phyloP scores from a whole-genome alignment of 2,113 vertebrate species.

The Nansenia antarctica region DNA sequence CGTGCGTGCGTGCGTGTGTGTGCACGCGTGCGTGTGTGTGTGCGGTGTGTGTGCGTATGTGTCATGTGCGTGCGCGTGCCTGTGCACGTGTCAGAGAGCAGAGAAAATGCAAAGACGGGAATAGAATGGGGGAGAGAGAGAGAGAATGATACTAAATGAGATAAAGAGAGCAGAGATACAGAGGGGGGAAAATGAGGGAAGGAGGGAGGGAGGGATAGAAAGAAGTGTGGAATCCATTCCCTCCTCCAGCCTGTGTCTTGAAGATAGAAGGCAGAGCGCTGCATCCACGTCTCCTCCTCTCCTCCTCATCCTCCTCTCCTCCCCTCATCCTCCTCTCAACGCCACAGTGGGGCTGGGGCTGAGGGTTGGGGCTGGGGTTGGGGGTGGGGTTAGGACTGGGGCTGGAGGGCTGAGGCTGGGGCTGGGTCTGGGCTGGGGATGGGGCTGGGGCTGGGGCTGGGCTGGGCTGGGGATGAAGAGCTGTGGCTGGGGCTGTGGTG shows the following conservation, averaged over 20 bases:
- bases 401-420: slow-evolving; percentile 28
- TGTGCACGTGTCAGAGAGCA: not conserved
- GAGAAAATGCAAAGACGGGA: not conserved
- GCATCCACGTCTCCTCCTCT: slow-evolving; percentile 42
- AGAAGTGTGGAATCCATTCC: slow-evolving; percentile 25
- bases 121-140: slow-evolving; percentile 7
- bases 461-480: not conserved
- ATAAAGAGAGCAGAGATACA: slow-evolving; percentile 33
- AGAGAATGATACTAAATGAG: slow-evolving; percentile 18
- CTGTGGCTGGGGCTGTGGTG: slow-evolving; percentile 37
- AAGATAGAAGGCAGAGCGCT: slow-evolving; percentile 36
- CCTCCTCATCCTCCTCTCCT: slow-evolving; percentile 36
- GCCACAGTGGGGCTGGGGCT: slow-evolving; percentile 15
- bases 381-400: not conserved
- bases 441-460: not conserved
- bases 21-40: not conserved
- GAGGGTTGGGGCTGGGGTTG: no score
- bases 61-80: slow-evolving; percentile 9
- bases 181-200: slow-evolving; percentile 8
- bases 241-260: slow-evolving; percentile 30
- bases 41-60: slow-evolving; percentile 13
- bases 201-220: slow-evolving; percentile 13
- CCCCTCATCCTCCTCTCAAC: slow-evolving; percentile 38
- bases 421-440: slow-evolving; percentile 33
- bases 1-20: slow-evolving; percentile 1